phyloP scores from a whole-genome alignment of 2,797 vertebrate genomes.

The Chiroxiphia lanceolata region DNA sequence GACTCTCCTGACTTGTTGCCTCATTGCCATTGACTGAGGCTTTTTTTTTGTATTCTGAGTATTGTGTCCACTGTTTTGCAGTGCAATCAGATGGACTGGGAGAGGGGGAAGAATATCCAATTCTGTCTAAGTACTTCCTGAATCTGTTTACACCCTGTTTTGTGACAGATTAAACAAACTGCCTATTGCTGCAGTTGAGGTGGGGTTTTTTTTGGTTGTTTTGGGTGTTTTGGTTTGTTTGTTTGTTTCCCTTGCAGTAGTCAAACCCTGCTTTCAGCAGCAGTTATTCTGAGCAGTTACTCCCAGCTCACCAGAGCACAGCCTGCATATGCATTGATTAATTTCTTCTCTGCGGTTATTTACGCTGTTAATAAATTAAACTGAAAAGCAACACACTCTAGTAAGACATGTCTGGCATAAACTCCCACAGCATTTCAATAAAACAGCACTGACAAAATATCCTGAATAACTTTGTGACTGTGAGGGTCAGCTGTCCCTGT shows the following conservation, averaged over 20 bases:
- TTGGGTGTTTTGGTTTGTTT: background rate
- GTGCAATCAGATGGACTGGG: background rate
- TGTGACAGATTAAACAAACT: background rate
- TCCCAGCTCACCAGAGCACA: background rate
- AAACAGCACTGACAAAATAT: rapidly evolving
- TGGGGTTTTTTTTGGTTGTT: background rate
- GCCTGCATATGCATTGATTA: background rate
- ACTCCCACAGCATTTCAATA: background rate
- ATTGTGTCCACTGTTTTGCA: background rate
- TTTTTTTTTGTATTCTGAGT: background rate
- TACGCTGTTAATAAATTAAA: background rate
- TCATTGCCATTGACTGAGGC: background rate
- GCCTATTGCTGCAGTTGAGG: background rate
- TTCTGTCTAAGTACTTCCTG: background rate
- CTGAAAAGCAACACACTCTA: background rate
- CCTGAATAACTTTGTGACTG: background rate
- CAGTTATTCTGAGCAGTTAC: background rate
- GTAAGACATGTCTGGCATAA: background rate
- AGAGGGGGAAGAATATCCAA: background rate
- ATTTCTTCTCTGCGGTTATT: background rate
- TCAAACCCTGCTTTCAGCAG: background rate
- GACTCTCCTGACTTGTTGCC: background rate
- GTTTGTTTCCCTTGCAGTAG: background rate
- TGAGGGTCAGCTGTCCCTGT: background rate
- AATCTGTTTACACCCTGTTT: background rate